phyloP scores from a whole-genome alignment of 2,113 vertebrate genomes.

The Macaca mulatta region DNA sequence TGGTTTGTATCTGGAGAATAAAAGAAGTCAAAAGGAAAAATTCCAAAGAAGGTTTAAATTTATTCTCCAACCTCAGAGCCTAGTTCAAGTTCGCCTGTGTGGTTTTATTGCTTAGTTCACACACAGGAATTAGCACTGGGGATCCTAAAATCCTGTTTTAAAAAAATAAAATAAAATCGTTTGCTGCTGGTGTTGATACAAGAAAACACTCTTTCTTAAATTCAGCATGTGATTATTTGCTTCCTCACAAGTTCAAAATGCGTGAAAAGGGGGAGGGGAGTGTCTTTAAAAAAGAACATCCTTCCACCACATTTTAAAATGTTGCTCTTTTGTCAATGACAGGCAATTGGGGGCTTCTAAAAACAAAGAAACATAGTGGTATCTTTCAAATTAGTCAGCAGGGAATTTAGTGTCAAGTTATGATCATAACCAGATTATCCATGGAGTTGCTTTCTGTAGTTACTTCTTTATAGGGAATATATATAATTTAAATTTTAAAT shows the following conservation, averaged over 20 bases:
- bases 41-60: conserved; percentile 58
- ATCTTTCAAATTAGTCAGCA: conserved; percentile 59
- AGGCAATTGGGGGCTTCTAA: conserved; percentile 20
- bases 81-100: conserved; percentile 56
- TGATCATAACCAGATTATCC: conserved; percentile 5
- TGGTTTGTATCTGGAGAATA: conserved; percentile 40
- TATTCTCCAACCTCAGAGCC: conserved; percentile 64
- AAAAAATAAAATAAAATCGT: conserved; percentile 26
- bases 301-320: conserved; percentile 12
- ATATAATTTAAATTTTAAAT: conserved; percentile 64
- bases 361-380: conserved; percentile 37
- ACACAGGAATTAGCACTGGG: conserved; percentile 55
- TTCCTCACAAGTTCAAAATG: conserved; percentile 54
- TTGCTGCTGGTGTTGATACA: conserved; percentile 43
- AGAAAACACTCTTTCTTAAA: conserved; percentile 60
- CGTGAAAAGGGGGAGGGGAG: conserved; percentile 45
- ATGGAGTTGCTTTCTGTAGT: conserved; percentile 29
- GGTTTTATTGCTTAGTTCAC: conserved; percentile 74
- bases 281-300: conserved; percentile 49
- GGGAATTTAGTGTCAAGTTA: conserved; percentile 52
- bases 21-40: conserved; percentile 56
- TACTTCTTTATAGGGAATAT: conserved; percentile 32
- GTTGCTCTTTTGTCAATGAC: not conserved
- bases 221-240: not conserved
- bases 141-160: conserved; percentile 21